These are phyloP conservation scores for Pyxicephalus adspersus DNA, from an alignment of 2,113 vertebrate genomes.

Conservation along the genomic window DNA sequence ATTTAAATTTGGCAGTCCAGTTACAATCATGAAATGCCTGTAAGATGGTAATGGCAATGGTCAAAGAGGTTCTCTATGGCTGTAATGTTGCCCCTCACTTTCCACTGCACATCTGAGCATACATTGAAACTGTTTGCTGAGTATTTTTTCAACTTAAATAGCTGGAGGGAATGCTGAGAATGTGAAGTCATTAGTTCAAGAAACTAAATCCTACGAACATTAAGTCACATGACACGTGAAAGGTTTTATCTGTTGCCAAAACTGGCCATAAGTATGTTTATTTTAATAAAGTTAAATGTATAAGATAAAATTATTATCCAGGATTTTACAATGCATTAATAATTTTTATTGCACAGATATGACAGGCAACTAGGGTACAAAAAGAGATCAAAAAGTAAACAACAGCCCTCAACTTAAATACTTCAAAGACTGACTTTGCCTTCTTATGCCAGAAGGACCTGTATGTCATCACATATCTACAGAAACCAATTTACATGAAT, in stretches of 20 bases:
- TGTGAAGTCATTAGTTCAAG: neutral
- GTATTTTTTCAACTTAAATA: neutral
- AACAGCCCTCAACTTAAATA: too few relatives aligned
- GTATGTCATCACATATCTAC: too few relatives aligned
- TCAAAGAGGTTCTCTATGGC: neutral
- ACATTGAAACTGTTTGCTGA: neutral
- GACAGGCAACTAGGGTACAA: too few relatives aligned
- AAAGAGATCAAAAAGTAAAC: too few relatives aligned
- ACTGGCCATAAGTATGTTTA: neutral
- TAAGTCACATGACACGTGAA: slow-evolving; percentile 18
- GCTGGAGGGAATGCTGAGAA: slow-evolving; percentile 13
- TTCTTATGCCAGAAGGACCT: too few relatives aligned
- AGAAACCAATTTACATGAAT: too few relatives aligned
- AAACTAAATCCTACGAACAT: slow-evolving; percentile 24
- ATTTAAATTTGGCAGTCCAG: too few relatives aligned
- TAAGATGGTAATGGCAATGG: too few relatives aligned
- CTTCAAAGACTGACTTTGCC: too few relatives aligned
- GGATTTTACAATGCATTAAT: slow-evolving; percentile 5
- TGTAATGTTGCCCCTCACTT: neutral
- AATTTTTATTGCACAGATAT: too few relatives aligned
- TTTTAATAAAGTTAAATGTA: slow-evolving; percentile 5
- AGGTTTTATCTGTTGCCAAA: slow-evolving; percentile 7
- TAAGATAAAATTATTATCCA: neutral
- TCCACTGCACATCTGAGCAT: neutral
- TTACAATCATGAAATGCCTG: too few relatives aligned